These are phyloP conservation scores for Pristionchus fissidentatus DNA, from an alignment of 2,888 invertebrate genomes.

Conservation along the genomic window DNA sequence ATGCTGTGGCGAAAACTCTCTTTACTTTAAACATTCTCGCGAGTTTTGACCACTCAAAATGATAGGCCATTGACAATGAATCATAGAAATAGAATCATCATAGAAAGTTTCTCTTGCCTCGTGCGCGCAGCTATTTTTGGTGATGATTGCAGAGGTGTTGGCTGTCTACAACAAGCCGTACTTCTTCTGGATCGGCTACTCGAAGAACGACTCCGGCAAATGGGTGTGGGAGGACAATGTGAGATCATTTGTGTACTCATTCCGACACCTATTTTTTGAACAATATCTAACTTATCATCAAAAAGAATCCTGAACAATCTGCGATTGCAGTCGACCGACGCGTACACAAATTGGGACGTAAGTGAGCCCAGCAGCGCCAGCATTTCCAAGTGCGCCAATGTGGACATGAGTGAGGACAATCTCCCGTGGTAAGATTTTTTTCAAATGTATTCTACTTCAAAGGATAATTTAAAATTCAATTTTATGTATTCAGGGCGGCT, in stretches of 20 bases:
- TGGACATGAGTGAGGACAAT: not conserved
- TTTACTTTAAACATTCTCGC: too few relatives aligned
- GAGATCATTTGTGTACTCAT: not conserved
- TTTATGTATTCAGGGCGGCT: not conserved
- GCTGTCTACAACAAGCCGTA: not conserved
- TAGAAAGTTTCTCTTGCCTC: too few relatives aligned
- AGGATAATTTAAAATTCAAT: too few relatives aligned
- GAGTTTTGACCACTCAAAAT: not conserved
- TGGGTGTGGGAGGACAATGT: slow-evolving; percentile 10
- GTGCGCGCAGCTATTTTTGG: too few relatives aligned
- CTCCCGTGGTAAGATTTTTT: slow-evolving; percentile 5
- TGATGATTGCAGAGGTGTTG: not conserved
- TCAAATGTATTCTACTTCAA: too few relatives aligned
- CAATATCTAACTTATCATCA: too few relatives aligned
- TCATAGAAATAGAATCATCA: too few relatives aligned
- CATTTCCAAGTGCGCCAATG: not conserved
- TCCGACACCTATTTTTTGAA: too few relatives aligned
- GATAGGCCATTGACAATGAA: too few relatives aligned
- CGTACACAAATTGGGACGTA: not conserved
- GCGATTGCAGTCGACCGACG: slow-evolving; percentile 12
- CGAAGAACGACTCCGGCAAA: not conserved
- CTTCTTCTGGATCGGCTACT: slow-evolving; percentile 5
- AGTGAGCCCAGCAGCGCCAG: not conserved
- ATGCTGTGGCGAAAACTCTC: too few relatives aligned
- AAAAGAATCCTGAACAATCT: too few relatives aligned